These are phyloP conservation scores for Enteromius afrohamiltoni DNA, from an alignment of 2,797 vertebrate species.

Conservation along the genomic window DNA sequence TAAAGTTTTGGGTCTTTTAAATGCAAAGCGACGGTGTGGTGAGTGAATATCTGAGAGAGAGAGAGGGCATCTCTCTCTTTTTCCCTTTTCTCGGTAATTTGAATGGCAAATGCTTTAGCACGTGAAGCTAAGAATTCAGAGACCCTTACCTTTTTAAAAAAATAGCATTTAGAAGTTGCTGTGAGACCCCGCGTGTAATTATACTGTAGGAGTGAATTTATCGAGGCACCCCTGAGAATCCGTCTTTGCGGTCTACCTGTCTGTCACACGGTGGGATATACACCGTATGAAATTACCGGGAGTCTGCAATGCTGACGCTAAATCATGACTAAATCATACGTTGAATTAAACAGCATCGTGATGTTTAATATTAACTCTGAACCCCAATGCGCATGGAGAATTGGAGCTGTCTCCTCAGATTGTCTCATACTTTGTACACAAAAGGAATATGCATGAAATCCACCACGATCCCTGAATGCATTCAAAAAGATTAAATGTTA, in stretches of 20 bases:
- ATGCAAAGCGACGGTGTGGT: conserved; percentile 65
- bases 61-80: conserved; percentile 1
- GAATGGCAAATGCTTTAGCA: conserved; percentile 58
- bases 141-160: not conserved
- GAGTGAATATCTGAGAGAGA: conserved; percentile 7
- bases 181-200: conserved; percentile 25
- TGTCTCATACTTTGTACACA: conserved; percentile 1
- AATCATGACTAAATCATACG: conserved; percentile 35
- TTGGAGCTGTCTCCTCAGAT: conserved; percentile 1
- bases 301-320: not conserved
- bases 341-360: conserved; percentile 31
- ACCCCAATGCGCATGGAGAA: not conserved
- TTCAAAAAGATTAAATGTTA: conserved; percentile 54
- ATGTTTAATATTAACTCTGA: conserved; percentile 37
- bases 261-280: not conserved
- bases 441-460: conserved; percentile 25
- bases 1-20: conserved; percentile 60
- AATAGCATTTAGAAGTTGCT: not conserved
- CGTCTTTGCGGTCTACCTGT: not conserved
- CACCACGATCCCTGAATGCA: conserved; percentile 30
- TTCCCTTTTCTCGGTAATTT: conserved; percentile 63
- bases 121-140: conserved; percentile 16
- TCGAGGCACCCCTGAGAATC: conserved; percentile 8
- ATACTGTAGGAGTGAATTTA: not conserved
- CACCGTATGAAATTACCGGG: not conserved